Conservation (phyloP, 1,140 invertebrate species). For the Trachymyrmex cornetzi region DNA sequence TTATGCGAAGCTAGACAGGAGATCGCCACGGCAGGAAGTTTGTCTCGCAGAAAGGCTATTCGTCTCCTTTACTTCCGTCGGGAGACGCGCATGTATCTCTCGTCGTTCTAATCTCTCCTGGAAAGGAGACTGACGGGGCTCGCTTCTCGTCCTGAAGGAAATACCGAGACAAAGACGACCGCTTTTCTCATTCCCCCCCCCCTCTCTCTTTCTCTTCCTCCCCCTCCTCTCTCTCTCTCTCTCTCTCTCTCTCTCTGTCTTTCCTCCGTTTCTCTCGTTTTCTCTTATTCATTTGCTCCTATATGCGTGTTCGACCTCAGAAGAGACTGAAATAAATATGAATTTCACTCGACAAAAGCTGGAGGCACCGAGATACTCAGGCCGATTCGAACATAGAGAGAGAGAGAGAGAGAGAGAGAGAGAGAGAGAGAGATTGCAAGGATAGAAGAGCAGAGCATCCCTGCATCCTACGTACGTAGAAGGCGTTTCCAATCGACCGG, state of each 20-base stretch:
- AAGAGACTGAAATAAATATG: constrained; percentile 69
- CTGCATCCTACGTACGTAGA: constrained; percentile 60
- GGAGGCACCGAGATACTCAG: background rate
- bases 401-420: background rate
- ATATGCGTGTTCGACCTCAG: constrained; percentile 27
- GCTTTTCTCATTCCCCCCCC: background rate
- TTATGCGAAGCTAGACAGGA: constrained; percentile 40
- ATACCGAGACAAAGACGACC: constrained; percentile 64
- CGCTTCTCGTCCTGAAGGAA: constrained; percentile 53
- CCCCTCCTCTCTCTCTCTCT: too few relatives aligned
- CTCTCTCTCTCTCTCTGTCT: background rate
- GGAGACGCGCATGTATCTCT: constrained; percentile 51
- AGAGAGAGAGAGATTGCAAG: background rate
- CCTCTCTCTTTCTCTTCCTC: too few relatives aligned
- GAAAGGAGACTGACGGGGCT: constrained; percentile 59
- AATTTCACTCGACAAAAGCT: constrained; percentile 65
- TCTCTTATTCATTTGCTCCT: constrained; percentile 14
- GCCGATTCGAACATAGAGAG: background rate
- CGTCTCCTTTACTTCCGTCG: constrained; percentile 63
- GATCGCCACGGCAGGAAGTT: constrained; percentile 66
- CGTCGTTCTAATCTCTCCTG: constrained; percentile 66
- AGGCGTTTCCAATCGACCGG: constrained; percentile 73
- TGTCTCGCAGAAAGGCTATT: constrained; percentile 70
- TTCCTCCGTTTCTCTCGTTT: constrained; percentile 6
- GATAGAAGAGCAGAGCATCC: background rate